phyloP scores from a whole-genome alignment of 2,113 vertebrate species.

The Nannospalax galili region DNA sequence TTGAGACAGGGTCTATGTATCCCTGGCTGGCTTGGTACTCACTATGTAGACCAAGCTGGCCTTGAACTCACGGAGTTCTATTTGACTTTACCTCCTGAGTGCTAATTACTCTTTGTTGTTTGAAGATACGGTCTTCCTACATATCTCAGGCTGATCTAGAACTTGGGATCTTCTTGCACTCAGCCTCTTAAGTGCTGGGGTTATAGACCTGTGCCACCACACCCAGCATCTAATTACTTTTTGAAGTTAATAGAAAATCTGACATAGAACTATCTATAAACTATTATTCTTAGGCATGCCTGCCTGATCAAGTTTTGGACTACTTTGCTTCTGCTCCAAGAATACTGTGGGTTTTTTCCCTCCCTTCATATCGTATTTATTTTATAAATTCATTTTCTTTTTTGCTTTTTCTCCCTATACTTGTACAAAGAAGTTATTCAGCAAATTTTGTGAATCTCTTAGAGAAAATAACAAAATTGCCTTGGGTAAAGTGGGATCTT shows the following conservation, averaged over 20 bases:
- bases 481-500: conserved; percentile 36
- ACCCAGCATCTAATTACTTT: neutral
- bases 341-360: neutral
- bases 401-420: conserved; percentile 53
- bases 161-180: neutral
- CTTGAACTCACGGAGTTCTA: neutral
- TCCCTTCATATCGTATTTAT: conserved; percentile 35
- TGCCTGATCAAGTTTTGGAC: conserved; percentile 9
- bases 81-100: neutral
- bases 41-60: neutral
- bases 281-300: neutral
- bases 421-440: conserved; percentile 45
- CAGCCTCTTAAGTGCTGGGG: neutral
- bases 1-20: neutral
- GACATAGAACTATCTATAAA: conserved; percentile 45
- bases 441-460: conserved; percentile 21
- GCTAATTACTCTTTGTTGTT: neutral
- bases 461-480: conserved; percentile 68
- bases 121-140: neutral
- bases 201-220: neutral
- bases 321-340: conserved; percentile 26
- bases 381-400: conserved; percentile 64
- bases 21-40: neutral
- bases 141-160: neutral
- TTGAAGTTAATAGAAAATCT: conserved; percentile 17